Conservation (phyloP, 2,113 vertebrate species). For the Mormoops blainvillei region DNA sequence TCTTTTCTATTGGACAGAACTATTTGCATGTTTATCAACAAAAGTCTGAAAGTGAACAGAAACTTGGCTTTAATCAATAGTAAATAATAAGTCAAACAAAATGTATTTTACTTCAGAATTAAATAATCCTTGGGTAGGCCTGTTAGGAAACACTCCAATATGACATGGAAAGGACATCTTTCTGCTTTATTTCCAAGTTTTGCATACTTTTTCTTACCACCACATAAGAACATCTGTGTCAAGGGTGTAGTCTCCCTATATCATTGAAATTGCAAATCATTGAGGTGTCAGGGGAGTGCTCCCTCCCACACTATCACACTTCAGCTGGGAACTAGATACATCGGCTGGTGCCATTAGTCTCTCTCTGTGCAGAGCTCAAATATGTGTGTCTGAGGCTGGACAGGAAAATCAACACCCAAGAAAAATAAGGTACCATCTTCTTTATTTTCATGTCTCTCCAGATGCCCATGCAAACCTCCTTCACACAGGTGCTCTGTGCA, state of each 20-base stretch:
- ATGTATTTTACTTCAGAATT: background rate
- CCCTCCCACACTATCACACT: background rate
- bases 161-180: background rate
- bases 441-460: conserved; percentile 36
- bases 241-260: background rate
- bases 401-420: conserved; percentile 37
- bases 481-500: conserved; percentile 6
- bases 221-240: background rate
- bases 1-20: background rate
- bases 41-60: background rate
- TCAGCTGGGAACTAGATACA: background rate
- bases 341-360: background rate
- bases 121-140: background rate
- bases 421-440: conserved; percentile 24
- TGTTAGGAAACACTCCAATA: background rate
- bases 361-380: background rate
- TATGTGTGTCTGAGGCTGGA: background rate
- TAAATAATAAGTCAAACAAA: background rate
- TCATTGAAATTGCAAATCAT: background rate
- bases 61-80: background rate
- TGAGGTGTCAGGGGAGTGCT: background rate
- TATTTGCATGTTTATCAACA: background rate
- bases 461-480: conserved; percentile 25
- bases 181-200: conserved; percentile 23
- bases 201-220: conserved; percentile 16